phyloP scores from a whole-genome alignment of 2,797 vertebrate species.

The Sciurus carolinensis region DNA sequence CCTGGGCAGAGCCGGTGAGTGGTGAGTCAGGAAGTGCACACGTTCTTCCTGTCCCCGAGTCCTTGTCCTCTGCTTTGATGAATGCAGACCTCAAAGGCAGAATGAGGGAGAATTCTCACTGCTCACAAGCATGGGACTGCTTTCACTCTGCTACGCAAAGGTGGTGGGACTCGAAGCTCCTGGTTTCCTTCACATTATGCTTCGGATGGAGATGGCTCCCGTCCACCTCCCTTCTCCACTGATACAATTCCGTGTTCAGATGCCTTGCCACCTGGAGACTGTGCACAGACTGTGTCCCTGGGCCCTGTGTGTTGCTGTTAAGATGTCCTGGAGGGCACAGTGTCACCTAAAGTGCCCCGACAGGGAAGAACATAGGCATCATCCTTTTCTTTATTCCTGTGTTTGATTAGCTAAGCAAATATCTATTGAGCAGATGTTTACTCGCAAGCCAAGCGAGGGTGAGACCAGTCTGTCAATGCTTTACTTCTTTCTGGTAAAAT shows the following conservation, averaged over 20 bases:
- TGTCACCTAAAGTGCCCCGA: neutral
- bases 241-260: accelerated
- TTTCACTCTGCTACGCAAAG: too few relatives aligned
- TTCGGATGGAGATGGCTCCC: too few relatives aligned
- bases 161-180: neutral
- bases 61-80: neutral
- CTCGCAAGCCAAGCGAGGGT: accelerated
- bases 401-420: neutral
- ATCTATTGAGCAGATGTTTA: neutral
- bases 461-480: too few relatives aligned
- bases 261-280: accelerated
- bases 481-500: neutral
- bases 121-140: accelerated
- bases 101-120: neutral
- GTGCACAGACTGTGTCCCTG: neutral
- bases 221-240: accelerated
- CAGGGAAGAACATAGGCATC: accelerated
- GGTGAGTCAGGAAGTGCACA: too few relatives aligned
- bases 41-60: neutral
- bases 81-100: accelerated
- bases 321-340: accelerated
- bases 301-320: accelerated
- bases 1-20: neutral
- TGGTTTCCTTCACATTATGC: neutral
- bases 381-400: neutral